These are phyloP conservation scores for Drosophila testacea DNA, from an alignment of 2,888 invertebrate genomes.

Conservation along the genomic window DNA sequence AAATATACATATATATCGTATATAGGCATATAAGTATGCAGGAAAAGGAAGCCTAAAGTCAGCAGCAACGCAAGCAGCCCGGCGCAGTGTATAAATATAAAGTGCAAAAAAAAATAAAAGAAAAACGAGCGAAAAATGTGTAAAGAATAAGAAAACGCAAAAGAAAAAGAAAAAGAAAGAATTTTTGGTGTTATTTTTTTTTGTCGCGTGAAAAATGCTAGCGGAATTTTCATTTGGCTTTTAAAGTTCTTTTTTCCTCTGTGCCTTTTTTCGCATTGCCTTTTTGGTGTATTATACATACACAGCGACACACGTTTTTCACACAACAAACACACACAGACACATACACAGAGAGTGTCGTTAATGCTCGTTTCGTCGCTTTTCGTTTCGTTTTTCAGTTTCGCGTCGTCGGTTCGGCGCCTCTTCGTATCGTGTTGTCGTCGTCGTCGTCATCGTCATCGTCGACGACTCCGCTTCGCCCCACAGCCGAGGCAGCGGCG, in stretches of 20 bases:
- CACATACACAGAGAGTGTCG: slow-evolving; percentile 18
- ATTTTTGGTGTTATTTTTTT: slow-evolving; percentile 16
- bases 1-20: slow-evolving; percentile 15
- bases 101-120: slow-evolving; percentile 36
- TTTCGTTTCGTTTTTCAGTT: slow-evolving; percentile 34
- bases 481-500: slow-evolving; percentile 14
- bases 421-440: slow-evolving; percentile 21
- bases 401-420: slow-evolving; percentile 36
- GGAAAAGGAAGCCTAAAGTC: slow-evolving; percentile 46
- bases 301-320: slow-evolving; percentile 75
- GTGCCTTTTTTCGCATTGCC: slow-evolving; percentile 47
- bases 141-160: slow-evolving; percentile 18
- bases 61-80: slow-evolving; percentile 28
- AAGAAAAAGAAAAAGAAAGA: not conserved
- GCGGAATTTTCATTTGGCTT: slow-evolving; percentile 60
- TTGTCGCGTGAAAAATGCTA: slow-evolving; percentile 50
- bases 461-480: not conserved
- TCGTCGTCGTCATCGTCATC: not conserved
- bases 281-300: slow-evolving; percentile 78
- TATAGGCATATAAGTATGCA: slow-evolving; percentile 40
- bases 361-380: slow-evolving; percentile 10
- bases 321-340: slow-evolving; percentile 52
- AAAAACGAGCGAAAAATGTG: slow-evolving; percentile 13
- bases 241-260: slow-evolving; percentile 28
- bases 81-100: slow-evolving; percentile 54